Evolutionary conservation across 2,797 vertebrate species (phyloP).

Genomic region (Myotis vivesi): DNA sequence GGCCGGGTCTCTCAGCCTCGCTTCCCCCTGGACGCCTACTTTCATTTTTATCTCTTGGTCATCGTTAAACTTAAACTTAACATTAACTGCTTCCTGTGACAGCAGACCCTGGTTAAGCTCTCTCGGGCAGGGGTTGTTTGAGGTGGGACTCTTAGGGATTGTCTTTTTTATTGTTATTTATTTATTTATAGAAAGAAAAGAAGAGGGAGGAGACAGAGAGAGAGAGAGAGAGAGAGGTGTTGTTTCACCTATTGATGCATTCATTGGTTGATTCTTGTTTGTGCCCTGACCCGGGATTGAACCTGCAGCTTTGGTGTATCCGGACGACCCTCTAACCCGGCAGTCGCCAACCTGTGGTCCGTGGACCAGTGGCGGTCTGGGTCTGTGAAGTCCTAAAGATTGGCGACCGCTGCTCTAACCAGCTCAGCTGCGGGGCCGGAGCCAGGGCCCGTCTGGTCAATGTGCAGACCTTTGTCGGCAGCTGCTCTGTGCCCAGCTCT

Average conservation of each 20-base stretch:
- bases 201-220: background rate
- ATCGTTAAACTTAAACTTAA: slow-evolving; percentile 37
- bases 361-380: too few species aligned
- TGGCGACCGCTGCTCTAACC: background rate
- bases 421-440: background rate
- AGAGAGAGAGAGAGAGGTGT: background rate
- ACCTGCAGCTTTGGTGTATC: background rate
- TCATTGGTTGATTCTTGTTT: background rate
- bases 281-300: background rate
- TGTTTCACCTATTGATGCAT: background rate
- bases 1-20: background rate
- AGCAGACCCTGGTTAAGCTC: background rate
- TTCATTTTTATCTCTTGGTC: slow-evolving; percentile 48
- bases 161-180: background rate
- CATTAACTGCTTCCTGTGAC: background rate
- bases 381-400: too few species aligned
- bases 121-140: background rate
- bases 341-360: too few species aligned
- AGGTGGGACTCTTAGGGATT: background rate
- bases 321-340: background rate
- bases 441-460: background rate
- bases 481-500: background rate
- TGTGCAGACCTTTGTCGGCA: background rate
- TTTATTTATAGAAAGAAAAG: background rate
- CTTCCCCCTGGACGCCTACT: background rate